Base-by-base conservation (phyloP, 2,113 vertebrate species). In the Centrocercus urophasianus region DNA sequence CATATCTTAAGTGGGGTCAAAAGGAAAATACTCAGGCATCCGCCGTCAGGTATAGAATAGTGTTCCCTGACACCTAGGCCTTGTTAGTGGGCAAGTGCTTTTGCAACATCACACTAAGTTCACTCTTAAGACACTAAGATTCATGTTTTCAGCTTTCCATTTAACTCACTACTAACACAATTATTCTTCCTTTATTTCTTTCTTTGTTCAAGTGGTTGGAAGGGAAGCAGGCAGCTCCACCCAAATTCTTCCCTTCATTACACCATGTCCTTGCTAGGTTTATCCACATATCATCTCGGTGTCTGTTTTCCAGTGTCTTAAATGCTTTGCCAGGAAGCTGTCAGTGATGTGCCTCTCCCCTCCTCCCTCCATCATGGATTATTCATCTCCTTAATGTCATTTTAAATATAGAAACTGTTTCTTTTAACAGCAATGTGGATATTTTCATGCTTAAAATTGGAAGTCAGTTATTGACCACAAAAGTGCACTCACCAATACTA, bases 171-270 rank as follows among this genome's bases (percentile, higher is more conserved):
- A 89, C 32, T 74, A 64, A 93, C 90, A 88, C 43, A 28, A 24
- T 42, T 83, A 9, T 42, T 95, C 77, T 90, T 78, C 48, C 54
- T 76, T 61, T 30, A 30, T 34, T 75, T 75, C 32, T 50, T 94
- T 93, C 59, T 87, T 94, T 93, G 72, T 81, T 89, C 24, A 52
- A 86, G 50, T 59, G 60, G 71, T 65, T 73, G 79, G 80, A 94
- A 85, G 67, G 69, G 32, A 42, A 88, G 72, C 59, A 47, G 66
- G 48, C 67, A 63, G 77, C 61, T 93, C 90, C 91, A 91, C 64
- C 54, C 76, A 91, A 93, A 92, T 83, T 76, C 50, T 84, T 91
- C 61, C 65, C n/a, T 90, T 90, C 71, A 71, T 17, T 45, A 40
- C 40, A 67, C 27, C 80, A 30, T 60, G 54, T 61, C 36, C 28